Percentiles rank a stretch among this genome's conserved stretches.
These are phyloP conservation scores for Saguinus imperator DNA, from an alignment of 2,113 vertebrate species.

Conservation along the genomic window DNA sequence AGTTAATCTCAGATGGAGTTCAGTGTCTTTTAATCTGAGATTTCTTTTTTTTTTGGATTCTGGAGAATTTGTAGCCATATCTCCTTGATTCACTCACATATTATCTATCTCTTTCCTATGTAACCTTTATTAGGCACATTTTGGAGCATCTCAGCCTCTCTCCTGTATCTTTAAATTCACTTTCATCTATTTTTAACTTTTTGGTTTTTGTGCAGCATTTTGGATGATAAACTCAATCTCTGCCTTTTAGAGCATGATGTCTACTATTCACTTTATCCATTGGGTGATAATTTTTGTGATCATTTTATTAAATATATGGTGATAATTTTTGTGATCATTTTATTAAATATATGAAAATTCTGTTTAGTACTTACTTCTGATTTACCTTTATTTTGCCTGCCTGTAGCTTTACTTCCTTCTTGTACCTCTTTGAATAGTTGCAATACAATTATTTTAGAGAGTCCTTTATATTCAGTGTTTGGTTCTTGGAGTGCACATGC, in stretches of 20 bases:
- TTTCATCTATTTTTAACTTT: neutral
- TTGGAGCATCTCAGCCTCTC: neutral
- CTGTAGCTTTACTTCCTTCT: neutral
- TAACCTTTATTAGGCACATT: neutral
- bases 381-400: neutral
- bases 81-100: neutral
- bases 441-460: neutral
- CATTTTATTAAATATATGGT: neutral
- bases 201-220: neutral
- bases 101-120: neutral
- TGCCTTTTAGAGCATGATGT: neutral
- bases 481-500: neutral
- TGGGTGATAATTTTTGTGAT: neutral
- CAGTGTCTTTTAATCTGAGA: neutral
- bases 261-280: neutral
- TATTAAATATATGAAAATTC: neutral
- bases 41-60: neutral
- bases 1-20: neutral
- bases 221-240: neutral
- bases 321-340: neutral
- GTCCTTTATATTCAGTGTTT: neutral
- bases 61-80: neutral
- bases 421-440: neutral
- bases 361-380: neutral
- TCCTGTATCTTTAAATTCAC: neutral